Percentiles rank a stretch among this genome's conserved stretches.
Evolutionary conservation across 2,888 invertebrate genomes (phyloP).

Genomic region (Papilio protenor): DNA sequence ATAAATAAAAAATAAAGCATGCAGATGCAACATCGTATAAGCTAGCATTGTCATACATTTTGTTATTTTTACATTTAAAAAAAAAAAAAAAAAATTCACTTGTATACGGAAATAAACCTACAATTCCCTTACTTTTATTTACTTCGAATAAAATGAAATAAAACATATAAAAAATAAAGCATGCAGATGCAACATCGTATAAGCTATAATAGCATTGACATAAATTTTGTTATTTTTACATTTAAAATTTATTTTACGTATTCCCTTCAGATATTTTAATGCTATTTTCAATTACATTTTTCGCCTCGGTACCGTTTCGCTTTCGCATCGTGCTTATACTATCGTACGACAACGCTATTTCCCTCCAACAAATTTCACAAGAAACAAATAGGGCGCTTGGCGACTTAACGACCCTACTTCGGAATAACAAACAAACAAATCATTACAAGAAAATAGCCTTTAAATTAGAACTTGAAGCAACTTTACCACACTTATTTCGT

Average conservation of each 20-base stretch:
- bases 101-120: not conserved
- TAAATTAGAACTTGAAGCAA: not conserved
- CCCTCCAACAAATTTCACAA: conserved; percentile 24
- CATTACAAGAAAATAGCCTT: not conserved
- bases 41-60: not conserved
- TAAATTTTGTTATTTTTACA: not conserved
- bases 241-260: not conserved
- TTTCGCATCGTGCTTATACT: not conserved
- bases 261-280: not conserved
- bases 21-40: not conserved
- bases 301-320: not conserved
- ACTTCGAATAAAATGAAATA: not conserved
- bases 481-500: not conserved
- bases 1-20: not conserved
- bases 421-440: conserved; percentile 15
- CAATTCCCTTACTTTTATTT: not conserved
- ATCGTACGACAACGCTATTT: not conserved
- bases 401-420: conserved; percentile 27
- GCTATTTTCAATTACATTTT: not conserved
- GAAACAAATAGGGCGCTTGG: conserved; percentile 31
- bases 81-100: too few relatives aligned
- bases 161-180: not conserved
- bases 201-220: too few relatives aligned
- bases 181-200: too few relatives aligned
- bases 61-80: not conserved